phyloP scores from a whole-genome alignment of 2,888 invertebrate species.

The Scrobipalpa costella region DNA sequence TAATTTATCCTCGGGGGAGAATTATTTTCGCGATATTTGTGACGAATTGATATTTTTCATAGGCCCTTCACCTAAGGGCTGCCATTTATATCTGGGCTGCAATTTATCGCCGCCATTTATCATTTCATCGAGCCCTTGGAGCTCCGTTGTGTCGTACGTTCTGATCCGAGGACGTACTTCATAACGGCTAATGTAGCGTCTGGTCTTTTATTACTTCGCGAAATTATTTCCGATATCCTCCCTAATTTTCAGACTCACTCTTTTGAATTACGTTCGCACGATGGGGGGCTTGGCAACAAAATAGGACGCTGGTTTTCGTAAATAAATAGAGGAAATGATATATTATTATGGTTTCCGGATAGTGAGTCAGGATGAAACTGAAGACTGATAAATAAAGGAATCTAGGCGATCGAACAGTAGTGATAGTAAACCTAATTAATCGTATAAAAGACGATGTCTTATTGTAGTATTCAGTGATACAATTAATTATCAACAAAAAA shows the following conservation, averaged over 20 bases:
- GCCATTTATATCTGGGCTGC: conserved; percentile 68
- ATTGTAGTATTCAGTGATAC: not conserved
- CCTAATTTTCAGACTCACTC: conserved; percentile 2
- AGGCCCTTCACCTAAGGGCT: conserved; percentile 58
- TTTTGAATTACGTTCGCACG: not conserved
- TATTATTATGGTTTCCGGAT: no score
- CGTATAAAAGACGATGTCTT: no score
- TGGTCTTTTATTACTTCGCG: conserved; percentile 20
- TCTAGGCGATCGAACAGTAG: no score
- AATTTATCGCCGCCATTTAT: conserved; percentile 70
- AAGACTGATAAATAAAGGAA: not conserved
- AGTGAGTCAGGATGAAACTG: not conserved
- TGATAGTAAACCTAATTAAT: no score
- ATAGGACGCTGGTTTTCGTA: not conserved
- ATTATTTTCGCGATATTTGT: conserved; percentile 51
- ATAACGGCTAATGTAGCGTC: conserved; percentile 23
- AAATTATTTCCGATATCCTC: conserved; percentile 13
- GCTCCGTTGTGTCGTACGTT: conserved; percentile 30
- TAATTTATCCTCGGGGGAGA: conserved; percentile 52
- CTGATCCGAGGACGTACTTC: conserved; percentile 10
- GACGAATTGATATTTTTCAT: conserved; percentile 73
- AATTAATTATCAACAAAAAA: not conserved
- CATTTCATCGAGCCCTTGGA: conserved; percentile 62
- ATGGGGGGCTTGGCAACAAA: not conserved
- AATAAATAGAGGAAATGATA: conserved; percentile 5